Conservation (phyloP, 2,797 vertebrate species). For the Catostomus latipinnis region DNA sequence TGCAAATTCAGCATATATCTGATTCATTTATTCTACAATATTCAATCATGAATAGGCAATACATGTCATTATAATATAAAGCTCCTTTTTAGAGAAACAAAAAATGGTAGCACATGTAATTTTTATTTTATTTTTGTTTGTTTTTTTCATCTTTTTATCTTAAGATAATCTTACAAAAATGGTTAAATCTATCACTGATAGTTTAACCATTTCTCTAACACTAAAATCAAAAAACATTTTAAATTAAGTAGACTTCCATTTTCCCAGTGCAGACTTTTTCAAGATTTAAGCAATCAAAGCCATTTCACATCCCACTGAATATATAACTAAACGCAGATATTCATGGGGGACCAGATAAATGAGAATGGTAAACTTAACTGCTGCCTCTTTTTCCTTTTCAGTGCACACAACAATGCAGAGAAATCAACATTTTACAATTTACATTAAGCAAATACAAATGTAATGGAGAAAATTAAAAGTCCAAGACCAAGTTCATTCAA, state of each 20-base stretch:
- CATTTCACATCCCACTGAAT: too few species aligned
- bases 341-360: not conserved
- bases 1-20: too few species aligned
- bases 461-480: constrained; percentile 4
- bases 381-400: constrained; percentile 15
- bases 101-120: too few species aligned
- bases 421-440: not conserved
- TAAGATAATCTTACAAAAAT: too few species aligned
- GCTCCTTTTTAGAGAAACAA: too few species aligned
- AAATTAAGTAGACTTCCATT: constrained; percentile 2
- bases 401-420: constrained; percentile 1
- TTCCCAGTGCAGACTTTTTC: not conserved
- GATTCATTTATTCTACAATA: too few species aligned
- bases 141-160: too few species aligned
- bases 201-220: constrained; percentile 5
- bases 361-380: constrained; percentile 11
- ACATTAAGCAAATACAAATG: not conserved
- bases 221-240: constrained; percentile 1
- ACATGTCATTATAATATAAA: too few species aligned
- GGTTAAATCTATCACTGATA: constrained; percentile 4
- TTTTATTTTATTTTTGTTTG: too few species aligned
- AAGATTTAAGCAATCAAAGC: constrained; percentile 10
- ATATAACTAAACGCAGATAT: not conserved
- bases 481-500: not conserved
- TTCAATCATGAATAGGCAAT: too few species aligned